Evolutionary conservation across 2,888 invertebrate genomes (phyloP).

Genomic region (Drosophila setosimentum): DNA sequence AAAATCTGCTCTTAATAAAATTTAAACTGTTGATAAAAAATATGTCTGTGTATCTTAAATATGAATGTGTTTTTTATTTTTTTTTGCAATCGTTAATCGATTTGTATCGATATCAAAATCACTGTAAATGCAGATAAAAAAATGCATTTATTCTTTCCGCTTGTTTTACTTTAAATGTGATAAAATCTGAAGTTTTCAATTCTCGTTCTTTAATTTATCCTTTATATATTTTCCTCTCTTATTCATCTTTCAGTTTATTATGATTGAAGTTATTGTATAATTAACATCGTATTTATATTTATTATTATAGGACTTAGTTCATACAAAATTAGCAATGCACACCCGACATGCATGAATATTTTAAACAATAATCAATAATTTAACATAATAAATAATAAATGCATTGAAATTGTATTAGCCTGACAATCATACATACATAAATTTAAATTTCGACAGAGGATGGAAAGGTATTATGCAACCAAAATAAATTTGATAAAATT

Average conservation of each 20-base stretch:
- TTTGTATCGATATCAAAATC: not conserved
- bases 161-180: not conserved
- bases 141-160: too few relatives aligned
- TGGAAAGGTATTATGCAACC: not conserved
- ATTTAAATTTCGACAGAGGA: slow-evolving; percentile 18
- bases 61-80: too few relatives aligned
- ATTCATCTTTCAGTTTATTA: not conserved
- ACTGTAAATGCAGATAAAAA: too few relatives aligned
- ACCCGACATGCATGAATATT: not conserved
- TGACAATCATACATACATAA: slow-evolving; percentile 12
- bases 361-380: slow-evolving; percentile 15
- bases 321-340: slow-evolving; percentile 14
- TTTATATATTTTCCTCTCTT: not conserved
- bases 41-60: too few relatives aligned
- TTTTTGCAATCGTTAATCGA: not conserved
- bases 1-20: too few relatives aligned
- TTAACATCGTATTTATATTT: not conserved
- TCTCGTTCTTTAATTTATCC: not conserved
- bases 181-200: too few relatives aligned
- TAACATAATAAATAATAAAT: slow-evolving; percentile 52
- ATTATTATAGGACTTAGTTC: not conserved
- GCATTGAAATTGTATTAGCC: slow-evolving; percentile 14
- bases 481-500: slow-evolving; percentile 28
- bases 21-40: too few relatives aligned
- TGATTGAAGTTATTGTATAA: not conserved